Evolutionary conservation across 2,113 vertebrate genomes (phyloP), one percentile per base, ranked within the genome.

Genomic region (Serinus canaria): DNA sequence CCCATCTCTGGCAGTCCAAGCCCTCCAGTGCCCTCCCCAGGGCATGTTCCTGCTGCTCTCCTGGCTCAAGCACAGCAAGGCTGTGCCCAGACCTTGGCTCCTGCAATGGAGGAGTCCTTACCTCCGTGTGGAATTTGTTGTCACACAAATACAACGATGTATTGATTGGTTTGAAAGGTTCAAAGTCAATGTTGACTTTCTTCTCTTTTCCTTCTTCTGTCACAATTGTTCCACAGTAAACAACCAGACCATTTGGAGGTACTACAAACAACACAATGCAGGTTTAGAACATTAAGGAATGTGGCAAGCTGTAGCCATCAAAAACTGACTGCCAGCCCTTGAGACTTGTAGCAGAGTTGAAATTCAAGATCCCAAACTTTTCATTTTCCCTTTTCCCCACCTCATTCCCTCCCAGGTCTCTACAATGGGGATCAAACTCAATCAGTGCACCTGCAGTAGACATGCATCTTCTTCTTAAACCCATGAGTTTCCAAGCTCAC

Each of bases 81-180:
- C 22, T 9, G 19, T 64, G 47, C 24, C 87, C 22, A 77, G 44
- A 37, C 25, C 69, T 46, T 2, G 23, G 55, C 58, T 76, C 58
- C 83, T 46, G 53, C 70, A 80, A 63, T 0, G n/a, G 69, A 20
- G 27, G 50, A 83, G 24, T 44, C 95, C 98, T 98, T 98, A 99
- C 99, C 99, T 99, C 99, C 14, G 99, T 99, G 97, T 99, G 99
- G 98, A 99, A 99, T 98, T 99, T 99, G 98, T 99, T 99, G 98
- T 99, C 99, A 94, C 99, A 99, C 97, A 99, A 99, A 97, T 99
- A 99, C 95, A 99, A 98, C 30, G 99, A 99, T 2, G 99, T 99
- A 98, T 99, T 99, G 98, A 99, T 99, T 98, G 99, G 99, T 98
- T 99, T 99, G 98, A 99, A 99, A 97, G 99, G 99, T 97, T 99